Evolutionary conservation across 1,140 invertebrate genomes (phyloP).

Genomic region (Bombus vancouverensis): DNA sequence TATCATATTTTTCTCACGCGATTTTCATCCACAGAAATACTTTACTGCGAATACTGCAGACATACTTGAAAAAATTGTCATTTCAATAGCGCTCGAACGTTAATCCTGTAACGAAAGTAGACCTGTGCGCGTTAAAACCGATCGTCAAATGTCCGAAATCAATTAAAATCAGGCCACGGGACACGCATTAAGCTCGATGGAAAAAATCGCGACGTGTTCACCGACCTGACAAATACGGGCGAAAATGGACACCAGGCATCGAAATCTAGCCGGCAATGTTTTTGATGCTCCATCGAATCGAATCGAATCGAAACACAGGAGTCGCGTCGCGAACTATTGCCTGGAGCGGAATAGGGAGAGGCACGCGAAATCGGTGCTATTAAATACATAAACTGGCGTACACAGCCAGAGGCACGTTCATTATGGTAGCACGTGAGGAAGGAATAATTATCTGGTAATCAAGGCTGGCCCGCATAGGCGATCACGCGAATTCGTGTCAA

Average conservation of each 20-base stretch:
- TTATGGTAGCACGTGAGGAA: slow-evolving; percentile 43
- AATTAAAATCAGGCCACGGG: neutral
- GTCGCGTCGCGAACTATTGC: neutral
- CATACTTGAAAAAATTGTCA: neutral
- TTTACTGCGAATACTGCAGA: too few relatives aligned
- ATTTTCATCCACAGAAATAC: too few relatives aligned
- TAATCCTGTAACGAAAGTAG: neutral
- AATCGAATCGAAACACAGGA: neutral
- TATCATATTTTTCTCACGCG: too few relatives aligned
- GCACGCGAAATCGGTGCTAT: slow-evolving; percentile 14
- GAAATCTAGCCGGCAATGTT: neutral
- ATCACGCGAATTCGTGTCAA: slow-evolving; percentile 42
- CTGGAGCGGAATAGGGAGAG: neutral
- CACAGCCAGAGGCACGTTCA: slow-evolving; percentile 8
- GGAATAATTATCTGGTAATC: slow-evolving; percentile 59
- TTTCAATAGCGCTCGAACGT: neutral
- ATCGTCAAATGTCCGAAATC: neutral
- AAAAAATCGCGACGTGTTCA: slow-evolving; percentile 5
- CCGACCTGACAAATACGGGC: slow-evolving; percentile 21
- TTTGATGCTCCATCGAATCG: neutral
- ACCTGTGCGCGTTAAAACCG: neutral
- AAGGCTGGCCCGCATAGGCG: slow-evolving; percentile 49
- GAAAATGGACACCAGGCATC: neutral
- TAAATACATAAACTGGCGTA: slow-evolving; percentile 32
- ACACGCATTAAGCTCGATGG: neutral